Evolutionary conservation across 2,888 invertebrate genomes (phyloP), one percentile per base, ranked within the genome.

Genomic region (Scaptomyza parva): DNA sequence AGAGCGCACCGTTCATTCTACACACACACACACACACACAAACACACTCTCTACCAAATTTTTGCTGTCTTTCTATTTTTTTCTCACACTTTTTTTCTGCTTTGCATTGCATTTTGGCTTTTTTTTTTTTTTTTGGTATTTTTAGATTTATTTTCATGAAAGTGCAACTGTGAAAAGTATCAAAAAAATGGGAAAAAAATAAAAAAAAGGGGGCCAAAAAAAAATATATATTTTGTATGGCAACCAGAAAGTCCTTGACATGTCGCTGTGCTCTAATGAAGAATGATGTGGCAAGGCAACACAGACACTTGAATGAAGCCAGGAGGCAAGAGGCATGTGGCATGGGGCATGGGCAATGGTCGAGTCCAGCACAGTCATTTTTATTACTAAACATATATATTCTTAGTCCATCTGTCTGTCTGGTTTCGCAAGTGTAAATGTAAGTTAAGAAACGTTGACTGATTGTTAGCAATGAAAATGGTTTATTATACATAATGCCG

Each of bases 201-300:
- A 60, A 45, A 60, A 53, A 57, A 45, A 60, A 53, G 53, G 55
- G 45, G 69, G 48, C 40, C 57, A 51, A 54, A 65, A 72, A 17
- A 28, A n/a, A n/a, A 30, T 12, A 58, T 53, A 3, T 33, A 33
- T 33, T 33, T 33, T 44, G 26, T 43, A 41, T 41, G 43, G 28
- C 35, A 20, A 22, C 40, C 52, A 45, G 53, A 75, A 69, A 70
- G 76, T 76, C 85, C 82, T 75, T 81, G 85, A 84, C 78, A 72
- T 69, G 87, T 78, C 76, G 64, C 53, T 54, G 53, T 54, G 47
- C 41, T 60, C 76, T 81, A 86, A 82, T 82, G 87, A 86, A 82
- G 82, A 82, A 81, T 76, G 87, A 82, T 86, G 69, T 57, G 68
- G 45, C 61, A 35, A 47, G 43, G 30, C 37, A 28, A 48, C 40